phyloP scores from a whole-genome alignment of 2,797 vertebrate species.

The Artibeus jamaicensis region DNA sequence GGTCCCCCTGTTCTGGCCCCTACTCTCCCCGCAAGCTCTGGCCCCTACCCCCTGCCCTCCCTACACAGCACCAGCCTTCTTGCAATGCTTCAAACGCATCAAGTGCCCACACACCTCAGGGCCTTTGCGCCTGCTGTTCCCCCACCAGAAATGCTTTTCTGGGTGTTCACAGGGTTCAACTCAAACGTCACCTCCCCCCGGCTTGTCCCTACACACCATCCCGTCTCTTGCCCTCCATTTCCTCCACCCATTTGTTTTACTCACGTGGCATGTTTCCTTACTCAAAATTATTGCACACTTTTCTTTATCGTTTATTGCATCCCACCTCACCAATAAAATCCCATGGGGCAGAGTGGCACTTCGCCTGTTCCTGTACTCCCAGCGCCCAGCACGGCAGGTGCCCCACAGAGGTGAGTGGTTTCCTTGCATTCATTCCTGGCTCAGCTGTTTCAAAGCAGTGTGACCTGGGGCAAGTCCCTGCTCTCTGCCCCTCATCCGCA shows the following conservation, averaged over 20 bases:
- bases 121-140: not conserved
- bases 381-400: not conserved
- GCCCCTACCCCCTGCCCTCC: not conserved
- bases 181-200: not conserved
- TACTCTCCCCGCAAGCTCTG: rapidly evolving
- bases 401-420: not conserved
- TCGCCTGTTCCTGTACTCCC: too few species aligned
- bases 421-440: not conserved
- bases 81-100: not conserved
- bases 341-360: not conserved
- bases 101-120: not conserved
- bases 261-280: not conserved
- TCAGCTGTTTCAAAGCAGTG: not conserved
- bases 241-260: not conserved
- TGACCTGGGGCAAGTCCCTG: not conserved
- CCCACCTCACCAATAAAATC: not conserved
- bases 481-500: not conserved
- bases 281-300: not conserved
- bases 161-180: not conserved
- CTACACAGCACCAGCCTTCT: not conserved
- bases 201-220: not conserved
- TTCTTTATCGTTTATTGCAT: not conserved
- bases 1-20: not conserved
- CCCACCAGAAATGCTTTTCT: not conserved
- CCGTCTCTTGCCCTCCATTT: not conserved